Percentiles rank a stretch among this genome's conserved stretches.
Evolutionary conservation across 2,888 invertebrate species (phyloP).

Genomic region (Noctua janthina): DNA sequence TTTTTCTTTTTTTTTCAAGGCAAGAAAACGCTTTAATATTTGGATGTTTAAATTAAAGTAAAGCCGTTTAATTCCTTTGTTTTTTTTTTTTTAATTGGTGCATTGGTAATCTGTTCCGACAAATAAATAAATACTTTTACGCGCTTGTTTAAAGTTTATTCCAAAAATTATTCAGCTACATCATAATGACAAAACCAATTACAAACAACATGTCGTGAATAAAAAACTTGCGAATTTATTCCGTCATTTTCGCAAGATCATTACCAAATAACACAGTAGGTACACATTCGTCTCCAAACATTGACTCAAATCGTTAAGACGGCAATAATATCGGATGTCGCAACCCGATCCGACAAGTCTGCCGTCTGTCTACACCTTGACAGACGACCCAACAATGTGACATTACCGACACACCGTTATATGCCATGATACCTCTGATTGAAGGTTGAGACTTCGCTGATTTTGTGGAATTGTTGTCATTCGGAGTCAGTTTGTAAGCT

Average conservation of each 20-base stretch:
- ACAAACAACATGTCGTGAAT: background rate
- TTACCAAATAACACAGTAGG: background rate
- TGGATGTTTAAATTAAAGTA: background rate
- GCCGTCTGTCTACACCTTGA: conserved; percentile 55
- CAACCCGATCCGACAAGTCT: conserved; percentile 58
- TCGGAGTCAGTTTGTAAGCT: conserved; percentile 15
- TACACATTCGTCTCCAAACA: conserved; percentile 26
- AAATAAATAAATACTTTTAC: background rate
- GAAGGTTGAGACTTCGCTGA: conserved; percentile 39
- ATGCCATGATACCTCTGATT: conserved; percentile 37
- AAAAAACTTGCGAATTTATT: background rate
- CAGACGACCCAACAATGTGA: conserved; percentile 59
- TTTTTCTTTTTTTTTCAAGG: background rate
- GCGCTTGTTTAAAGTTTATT: background rate
- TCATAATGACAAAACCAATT: fast-evolving
- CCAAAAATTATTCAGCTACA: background rate
- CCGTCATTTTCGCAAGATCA: background rate
- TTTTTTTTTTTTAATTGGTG: background rate
- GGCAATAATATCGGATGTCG: conserved; percentile 44
- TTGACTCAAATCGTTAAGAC: conserved; percentile 35
- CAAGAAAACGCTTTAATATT: background rate
- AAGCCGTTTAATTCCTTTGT: background rate
- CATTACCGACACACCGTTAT: conserved; percentile 59
- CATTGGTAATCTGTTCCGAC: background rate
- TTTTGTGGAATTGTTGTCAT: conserved; percentile 21